Percentiles rank a stretch among this genome's conserved stretches.
Evolutionary conservation across 2,888 invertebrate species (phyloP).

Genomic region (Apodemia hepburni): DNA sequence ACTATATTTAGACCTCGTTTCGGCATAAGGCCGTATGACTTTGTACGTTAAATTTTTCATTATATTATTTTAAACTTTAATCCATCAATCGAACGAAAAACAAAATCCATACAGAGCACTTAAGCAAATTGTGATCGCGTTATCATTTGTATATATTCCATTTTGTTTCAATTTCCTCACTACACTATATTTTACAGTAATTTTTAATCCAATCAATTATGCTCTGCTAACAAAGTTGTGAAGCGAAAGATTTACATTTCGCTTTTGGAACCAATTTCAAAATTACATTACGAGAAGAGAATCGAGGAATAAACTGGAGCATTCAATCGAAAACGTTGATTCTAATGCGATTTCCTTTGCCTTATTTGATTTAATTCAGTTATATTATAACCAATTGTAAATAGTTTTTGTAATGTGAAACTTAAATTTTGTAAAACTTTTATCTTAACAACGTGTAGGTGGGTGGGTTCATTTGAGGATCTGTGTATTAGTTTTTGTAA

Average conservation of each 20-base stretch:
- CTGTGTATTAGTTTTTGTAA: too few relatives aligned
- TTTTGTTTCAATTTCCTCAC: constrained; percentile 1
- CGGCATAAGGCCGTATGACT: too few relatives aligned
- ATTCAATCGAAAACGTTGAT: not conserved
- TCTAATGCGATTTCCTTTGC: constrained; percentile 17
- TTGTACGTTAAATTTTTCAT: too few relatives aligned
- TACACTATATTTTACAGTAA: constrained; percentile 3
- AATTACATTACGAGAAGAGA: constrained; percentile 4
- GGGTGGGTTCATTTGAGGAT: too few relatives aligned
- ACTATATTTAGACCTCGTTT: too few relatives aligned
- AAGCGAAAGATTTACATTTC: constrained; percentile 15
- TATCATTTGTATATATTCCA: not conserved
- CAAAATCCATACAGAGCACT: not conserved
- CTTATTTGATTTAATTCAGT: constrained; percentile 3
- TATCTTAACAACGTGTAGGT: too few relatives aligned
- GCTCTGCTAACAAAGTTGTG: constrained; percentile 6
- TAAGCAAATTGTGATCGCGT: not conserved
- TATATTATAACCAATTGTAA: constrained; percentile 5
- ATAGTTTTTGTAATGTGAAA: too few relatives aligned
- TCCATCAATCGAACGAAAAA: too few relatives aligned
- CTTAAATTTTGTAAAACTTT: too few relatives aligned
- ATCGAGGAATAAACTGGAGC: constrained; percentile 3
- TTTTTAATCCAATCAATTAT: constrained; percentile 14
- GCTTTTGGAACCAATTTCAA: constrained; percentile 18
- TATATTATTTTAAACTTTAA: too few relatives aligned